Evolutionary conservation across 2,113 vertebrate species (phyloP).

Genomic region (Microtus ochrogaster): DNA sequence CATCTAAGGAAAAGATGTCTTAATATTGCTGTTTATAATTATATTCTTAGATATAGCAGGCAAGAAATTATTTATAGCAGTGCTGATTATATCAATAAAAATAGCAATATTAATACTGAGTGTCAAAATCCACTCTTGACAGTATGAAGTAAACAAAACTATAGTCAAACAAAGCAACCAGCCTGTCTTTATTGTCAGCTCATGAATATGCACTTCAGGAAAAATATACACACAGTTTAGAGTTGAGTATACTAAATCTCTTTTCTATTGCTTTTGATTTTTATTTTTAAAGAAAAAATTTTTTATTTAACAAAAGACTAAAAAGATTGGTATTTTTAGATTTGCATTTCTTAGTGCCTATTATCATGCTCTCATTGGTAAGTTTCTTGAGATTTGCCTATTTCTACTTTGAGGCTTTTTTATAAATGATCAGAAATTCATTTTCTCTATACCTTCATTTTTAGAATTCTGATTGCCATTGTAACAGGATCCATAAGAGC

Average conservation of each 20-base stretch:
- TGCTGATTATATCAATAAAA: slow-evolving; percentile 90
- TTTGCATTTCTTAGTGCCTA: slow-evolving; percentile 43
- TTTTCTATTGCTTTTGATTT: slow-evolving; percentile 59
- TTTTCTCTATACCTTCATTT: slow-evolving; percentile 30
- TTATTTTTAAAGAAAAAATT: slow-evolving; percentile 28
- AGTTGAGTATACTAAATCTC: slow-evolving; percentile 57
- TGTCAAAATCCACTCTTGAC: slow-evolving; percentile 88
- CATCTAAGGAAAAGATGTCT: slow-evolving; percentile 73
- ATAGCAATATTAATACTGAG: slow-evolving; percentile 90
- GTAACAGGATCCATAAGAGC: neutral
- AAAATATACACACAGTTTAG: slow-evolving; percentile 83
- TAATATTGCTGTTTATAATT: slow-evolving; percentile 82
- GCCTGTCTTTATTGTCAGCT: slow-evolving; percentile 86
- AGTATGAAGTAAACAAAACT: slow-evolving; percentile 86
- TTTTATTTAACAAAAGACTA: slow-evolving; percentile 44
- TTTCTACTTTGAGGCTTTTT: slow-evolving; percentile 33
- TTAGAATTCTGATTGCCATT: slow-evolving; percentile 29
- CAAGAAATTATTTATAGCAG: slow-evolving; percentile 87
- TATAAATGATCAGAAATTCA: slow-evolving; percentile 57
- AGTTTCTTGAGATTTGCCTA: slow-evolving; percentile 48
- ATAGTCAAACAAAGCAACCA: slow-evolving; percentile 88
- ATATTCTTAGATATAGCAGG: slow-evolving; percentile 86
- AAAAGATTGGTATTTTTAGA: slow-evolving; percentile 45
- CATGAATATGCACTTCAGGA: slow-evolving; percentile 85
- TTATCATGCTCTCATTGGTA: slow-evolving; percentile 46